Evolutionary conservation across 1,140 invertebrate genomes (phyloP).

Genomic region (Drosophila melanogaster): Release_6_plus_ISO1_MT NT_033779.5:19943001-19943500

Average conservation of each 20-base stretch:
- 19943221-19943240: constrained; percentile 51
- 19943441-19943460: background rate
- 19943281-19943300: background rate
- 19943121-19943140: constrained; percentile 55
- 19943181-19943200: constrained; percentile 50
- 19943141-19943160: constrained; percentile 38
- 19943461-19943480: constrained; percentile 10
- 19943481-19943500: constrained; percentile 7
- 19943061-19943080: constrained; percentile 64
- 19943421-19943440: constrained; percentile 2
- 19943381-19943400: constrained; percentile 45
- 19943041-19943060: constrained; percentile 59
- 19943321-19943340: constrained; percentile 10
- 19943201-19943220: constrained; percentile 67
- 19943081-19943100: constrained; percentile 25
- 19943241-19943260: constrained; percentile 50
- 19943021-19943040: constrained; percentile 52
- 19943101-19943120: constrained; percentile 77
- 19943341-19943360: constrained; percentile 9
- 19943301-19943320: constrained; percentile 1
- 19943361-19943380: constrained; percentile 3
- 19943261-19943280: constrained; percentile 31
- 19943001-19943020: constrained; percentile 50
- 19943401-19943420: constrained; percentile 30
- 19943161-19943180: constrained; percentile 44